Evolutionary conservation across 2,113 vertebrate genomes (phyloP).

Genomic region (Noctilio leporinus): DNA sequence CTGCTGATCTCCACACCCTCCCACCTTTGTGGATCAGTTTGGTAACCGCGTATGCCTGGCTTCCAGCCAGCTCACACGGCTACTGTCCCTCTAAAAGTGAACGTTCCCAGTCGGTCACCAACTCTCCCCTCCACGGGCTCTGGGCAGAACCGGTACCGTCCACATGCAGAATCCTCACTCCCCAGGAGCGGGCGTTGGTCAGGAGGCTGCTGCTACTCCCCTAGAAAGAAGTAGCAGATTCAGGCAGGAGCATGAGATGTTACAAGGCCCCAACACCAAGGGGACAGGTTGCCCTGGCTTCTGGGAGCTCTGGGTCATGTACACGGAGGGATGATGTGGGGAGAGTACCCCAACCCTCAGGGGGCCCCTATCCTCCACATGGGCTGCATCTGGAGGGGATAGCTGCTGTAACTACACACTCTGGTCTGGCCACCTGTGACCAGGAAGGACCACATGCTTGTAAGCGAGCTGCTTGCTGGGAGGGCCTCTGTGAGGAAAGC

Average conservation of each 20-base stretch:
- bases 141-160: constrained; percentile 76
- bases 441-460: not conserved
- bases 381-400: not conserved
- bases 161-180: constrained; percentile 83
- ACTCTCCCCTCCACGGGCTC: not conserved
- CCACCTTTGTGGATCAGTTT: not conserved
- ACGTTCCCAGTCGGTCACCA: not conserved
- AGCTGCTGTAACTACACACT: not conserved
- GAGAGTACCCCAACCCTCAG: not conserved
- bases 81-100: not conserved
- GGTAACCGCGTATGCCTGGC: not conserved
- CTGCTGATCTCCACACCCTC: not conserved
- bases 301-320: not conserved
- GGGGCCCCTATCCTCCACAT: not conserved
- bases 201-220: constrained; percentile 81
- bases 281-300: not conserved
- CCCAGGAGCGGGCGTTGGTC: constrained; percentile 83
- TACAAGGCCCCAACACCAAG: not conserved
- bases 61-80: not conserved
- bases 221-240: constrained; percentile 61
- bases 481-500: not conserved
- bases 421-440: not conserved
- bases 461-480: not conserved
- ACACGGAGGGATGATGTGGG: fast-evolving
- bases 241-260: not conserved